Evolutionary conservation across 2,113 vertebrate species (phyloP).

Genomic region (Megaceryle maxima): DNA sequence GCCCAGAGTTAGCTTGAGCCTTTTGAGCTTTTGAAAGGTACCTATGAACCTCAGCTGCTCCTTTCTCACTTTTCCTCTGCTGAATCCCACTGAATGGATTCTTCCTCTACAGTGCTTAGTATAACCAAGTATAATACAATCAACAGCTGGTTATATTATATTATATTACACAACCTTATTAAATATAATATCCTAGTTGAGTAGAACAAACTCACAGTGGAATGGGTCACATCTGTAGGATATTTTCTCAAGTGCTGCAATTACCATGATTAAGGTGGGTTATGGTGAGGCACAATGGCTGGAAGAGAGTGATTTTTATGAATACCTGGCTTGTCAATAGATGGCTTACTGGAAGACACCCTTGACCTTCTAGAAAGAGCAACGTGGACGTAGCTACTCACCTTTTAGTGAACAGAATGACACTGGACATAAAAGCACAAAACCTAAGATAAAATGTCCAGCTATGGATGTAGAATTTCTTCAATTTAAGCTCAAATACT

Average conservation of each 20-base stretch:
- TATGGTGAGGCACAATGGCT: background rate
- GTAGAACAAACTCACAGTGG: background rate
- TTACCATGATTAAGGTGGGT: background rate
- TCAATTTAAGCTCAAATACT: background rate
- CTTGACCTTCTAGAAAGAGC: background rate
- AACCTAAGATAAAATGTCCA: background rate
- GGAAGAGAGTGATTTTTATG: background rate
- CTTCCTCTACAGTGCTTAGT: background rate
- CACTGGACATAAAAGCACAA: background rate
- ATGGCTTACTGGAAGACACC: background rate
- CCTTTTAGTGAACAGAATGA: background rate
- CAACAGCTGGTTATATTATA: background rate
- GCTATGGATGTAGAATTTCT: background rate
- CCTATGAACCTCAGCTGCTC: background rate
- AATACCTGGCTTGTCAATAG: background rate
- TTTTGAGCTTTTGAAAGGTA: background rate
- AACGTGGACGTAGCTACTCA: background rate
- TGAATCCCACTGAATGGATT: background rate
- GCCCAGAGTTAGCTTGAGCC: background rate
- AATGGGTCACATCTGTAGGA: background rate
- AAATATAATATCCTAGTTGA: background rate
- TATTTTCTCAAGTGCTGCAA: slow-evolving; percentile 11
- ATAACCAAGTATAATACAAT: background rate
- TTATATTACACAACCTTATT: background rate
- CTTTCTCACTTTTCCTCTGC: background rate